Base-by-base conservation (phyloP, 2,797 vertebrate species). In the Pseudochirops cupreus region DNA sequence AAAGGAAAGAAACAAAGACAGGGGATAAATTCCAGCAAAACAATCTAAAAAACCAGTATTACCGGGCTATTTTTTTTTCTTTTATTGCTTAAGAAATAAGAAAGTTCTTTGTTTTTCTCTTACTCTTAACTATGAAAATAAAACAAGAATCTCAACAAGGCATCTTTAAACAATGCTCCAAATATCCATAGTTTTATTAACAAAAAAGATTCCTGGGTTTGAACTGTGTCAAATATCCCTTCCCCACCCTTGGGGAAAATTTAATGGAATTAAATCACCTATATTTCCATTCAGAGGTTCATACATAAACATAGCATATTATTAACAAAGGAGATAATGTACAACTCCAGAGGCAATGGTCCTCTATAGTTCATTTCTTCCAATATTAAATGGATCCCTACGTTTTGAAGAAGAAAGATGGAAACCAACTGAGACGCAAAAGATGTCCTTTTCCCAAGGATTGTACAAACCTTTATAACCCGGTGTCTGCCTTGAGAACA, bases 251-350 rank as follows among this genome's bases (percentile, higher is more conserved):
- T 39, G n/a, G n/a, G 94, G 74, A n/a, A 98, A 97, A 95, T 95
- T 54, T 96, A 97, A 97, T 97, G 92, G 67, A 95, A 93, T 96
- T 96, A 95, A 96, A 93, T 96, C 90, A 97, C 89, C 58, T 97
- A 58, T 95, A 95, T 94, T 96, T 95, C 92, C 93, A 97, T 96
- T 93, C 93, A 96, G 74, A 97, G 92, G 92, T 94, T 97, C 96
- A 97, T 97, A 93, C 94, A 96, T 97, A 98, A 97, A 95, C 95
- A 96, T 57, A 92, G 53, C 28, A 67, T 92, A 91, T 96, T 96
- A 67, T 94, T 90, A 93, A 74, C 28, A 0, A 21, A 90, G 93
- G 62, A 52, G 31, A 4, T 95, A 94, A 55, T 2, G 21, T 3
- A 53, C 56, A 93, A 58, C 92, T 93, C 90, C 93, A 97, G 96